These are phyloP conservation scores for Rhynchophorus ferrugineus DNA, from an alignment of 1,140 invertebrate genomes.

Conservation along the genomic window DNA sequence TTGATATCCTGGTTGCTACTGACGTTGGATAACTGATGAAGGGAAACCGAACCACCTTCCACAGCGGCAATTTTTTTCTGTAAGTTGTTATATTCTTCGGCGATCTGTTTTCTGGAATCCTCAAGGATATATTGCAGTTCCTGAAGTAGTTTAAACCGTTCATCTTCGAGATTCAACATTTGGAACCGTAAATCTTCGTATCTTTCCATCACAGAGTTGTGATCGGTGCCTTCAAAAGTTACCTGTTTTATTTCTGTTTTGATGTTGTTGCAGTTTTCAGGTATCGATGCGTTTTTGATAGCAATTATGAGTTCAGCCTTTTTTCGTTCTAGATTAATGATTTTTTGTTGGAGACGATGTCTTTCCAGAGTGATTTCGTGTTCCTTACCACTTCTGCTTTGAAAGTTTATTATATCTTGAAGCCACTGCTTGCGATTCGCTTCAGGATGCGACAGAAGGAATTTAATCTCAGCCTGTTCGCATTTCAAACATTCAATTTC, in stretches of 20 bases:
- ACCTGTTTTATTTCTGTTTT: slow-evolving; percentile 7
- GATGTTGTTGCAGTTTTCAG: slow-evolving; percentile 3
- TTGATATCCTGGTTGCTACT: neutral
- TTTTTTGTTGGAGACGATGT: slow-evolving; percentile 16
- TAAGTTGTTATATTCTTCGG: slow-evolving; percentile 19
- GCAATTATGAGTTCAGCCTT: slow-evolving; percentile 21
- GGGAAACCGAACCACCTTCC: no score
- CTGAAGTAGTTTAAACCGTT: slow-evolving; percentile 18
- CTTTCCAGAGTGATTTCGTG: slow-evolving; percentile 13
- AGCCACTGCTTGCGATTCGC: slow-evolving; percentile 18
- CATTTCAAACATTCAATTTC: slow-evolving; percentile 17
- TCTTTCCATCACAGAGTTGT: neutral
- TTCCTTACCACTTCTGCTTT: neutral
- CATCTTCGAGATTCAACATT: slow-evolving; percentile 24
- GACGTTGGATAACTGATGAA: no score
- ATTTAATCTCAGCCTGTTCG: slow-evolving; percentile 25
- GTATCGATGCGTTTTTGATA: slow-evolving; percentile 14
- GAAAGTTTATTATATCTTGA: slow-evolving; percentile 16
- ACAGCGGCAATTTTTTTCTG: slow-evolving; percentile 21
- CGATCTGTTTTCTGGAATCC: slow-evolving; percentile 22
- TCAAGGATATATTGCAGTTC: slow-evolving; percentile 21
- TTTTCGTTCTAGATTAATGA: slow-evolving; percentile 22
- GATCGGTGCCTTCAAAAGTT: neutral
- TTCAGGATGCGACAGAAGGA: slow-evolving; percentile 19
- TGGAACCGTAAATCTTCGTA: slow-evolving; percentile 20